Base-by-base conservation (phyloP, 2,888 invertebrate species). In the Netelia virgata region DNA sequence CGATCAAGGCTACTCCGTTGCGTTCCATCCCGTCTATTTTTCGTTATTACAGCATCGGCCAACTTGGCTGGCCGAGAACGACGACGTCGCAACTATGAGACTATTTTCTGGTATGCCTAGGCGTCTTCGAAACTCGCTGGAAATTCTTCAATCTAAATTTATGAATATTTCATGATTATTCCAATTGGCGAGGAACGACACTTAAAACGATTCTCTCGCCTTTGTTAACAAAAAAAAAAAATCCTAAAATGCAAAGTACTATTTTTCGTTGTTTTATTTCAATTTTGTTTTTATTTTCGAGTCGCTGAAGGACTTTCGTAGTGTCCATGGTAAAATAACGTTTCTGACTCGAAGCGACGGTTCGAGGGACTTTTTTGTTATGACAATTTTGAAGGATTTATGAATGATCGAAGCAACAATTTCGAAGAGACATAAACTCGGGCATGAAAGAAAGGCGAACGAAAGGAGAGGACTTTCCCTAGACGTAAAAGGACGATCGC, bases 1-100 rank as follows among this genome's bases (percentile, higher is more conserved):
- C 70, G 75, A 78, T 79, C 82, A 75, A 85, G 84, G 84, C 78
- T 73, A 36, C n/a, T 68, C 47, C 14, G 68, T 69, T 61, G 47
- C 70, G 53, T 66, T 82, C 66, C 72, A 23, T 61, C 59, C 69
- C 41, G 68, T 36, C 69, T 74, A 74, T 79, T 82, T 85, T 75
- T 79, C 57, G 47, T 85, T 63, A 78, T 84, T 82, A 75, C 84
- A 74, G 69, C 82, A 82, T 79, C 78, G 57, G n/a, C 20, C 59
- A 70, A 50, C 64, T 55, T 18, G 10, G 50, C 36, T 61, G 77
- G 50, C 64, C 64, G 75, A 68, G 6, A 36, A 36, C 36, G 6
- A 36, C 36, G 36, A 50, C 77, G n/a, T 16, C 28, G n/a, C 64
- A 43, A 64, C 36, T 36, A 69, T 66, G 64, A 59, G 28, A 66